Evolutionary conservation across 2,888 invertebrate species (phyloP).

Genomic region (Branchellion lobata): DNA sequence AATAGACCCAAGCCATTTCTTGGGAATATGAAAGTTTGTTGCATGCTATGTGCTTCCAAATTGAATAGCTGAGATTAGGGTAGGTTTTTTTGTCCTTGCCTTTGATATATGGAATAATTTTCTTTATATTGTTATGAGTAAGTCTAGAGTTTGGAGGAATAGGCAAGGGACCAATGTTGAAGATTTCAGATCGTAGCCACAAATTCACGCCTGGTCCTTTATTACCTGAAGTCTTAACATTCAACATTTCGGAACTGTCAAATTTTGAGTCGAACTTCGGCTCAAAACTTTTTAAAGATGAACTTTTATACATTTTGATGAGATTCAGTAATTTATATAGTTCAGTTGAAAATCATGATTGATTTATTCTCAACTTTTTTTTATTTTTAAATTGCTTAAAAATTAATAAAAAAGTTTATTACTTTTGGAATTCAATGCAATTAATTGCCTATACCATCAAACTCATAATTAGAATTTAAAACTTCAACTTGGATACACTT

Average conservation of each 20-base stretch:
- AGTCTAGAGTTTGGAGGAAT: conserved; percentile 58
- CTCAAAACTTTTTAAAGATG: conserved; percentile 2
- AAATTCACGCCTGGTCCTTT: conserved; percentile 51
- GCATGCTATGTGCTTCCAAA: conserved; percentile 63
- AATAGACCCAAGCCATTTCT: conserved; percentile 62
- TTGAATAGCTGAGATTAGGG: conserved; percentile 60
- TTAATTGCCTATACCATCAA: no score
- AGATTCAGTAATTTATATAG: no score
- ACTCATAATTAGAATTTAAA: no score
- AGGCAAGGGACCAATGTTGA: conserved; percentile 61
- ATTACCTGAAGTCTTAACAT: background rate
- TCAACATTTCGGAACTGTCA: background rate
- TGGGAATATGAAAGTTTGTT: conserved; percentile 62
- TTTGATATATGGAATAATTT: conserved; percentile 62
- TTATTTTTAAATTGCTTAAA: no score
- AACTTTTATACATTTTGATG: conserved; percentile 3
- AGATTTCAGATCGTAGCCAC: conserved; percentile 62
- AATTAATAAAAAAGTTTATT: no score
- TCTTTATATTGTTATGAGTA: conserved; percentile 57
- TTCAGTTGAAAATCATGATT: no score
- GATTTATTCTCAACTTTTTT: no score
- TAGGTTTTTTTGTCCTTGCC: conserved; percentile 60
- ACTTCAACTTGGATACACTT: no score
- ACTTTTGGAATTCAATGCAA: no score
- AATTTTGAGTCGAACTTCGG: background rate